Evolutionary conservation across 2,113 vertebrate species (phyloP).

Genomic region (Anthoscopus minutus): DNA sequence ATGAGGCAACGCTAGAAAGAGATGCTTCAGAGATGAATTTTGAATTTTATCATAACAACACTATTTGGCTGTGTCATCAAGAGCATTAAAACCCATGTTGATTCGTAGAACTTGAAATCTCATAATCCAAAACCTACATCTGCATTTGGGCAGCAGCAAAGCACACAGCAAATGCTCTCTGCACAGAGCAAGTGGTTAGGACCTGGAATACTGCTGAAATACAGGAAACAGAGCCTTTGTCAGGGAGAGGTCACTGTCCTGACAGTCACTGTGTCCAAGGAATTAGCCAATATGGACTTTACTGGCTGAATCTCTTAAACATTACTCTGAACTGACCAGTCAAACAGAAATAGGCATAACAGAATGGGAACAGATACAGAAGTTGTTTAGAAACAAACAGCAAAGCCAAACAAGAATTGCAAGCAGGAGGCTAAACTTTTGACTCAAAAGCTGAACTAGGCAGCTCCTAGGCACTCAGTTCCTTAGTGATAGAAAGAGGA

Average conservation of each 20-base stretch:
- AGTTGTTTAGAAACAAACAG: neutral
- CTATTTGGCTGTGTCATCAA: constrained; percentile 44
- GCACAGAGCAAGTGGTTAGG: neutral
- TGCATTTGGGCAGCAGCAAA: neutral
- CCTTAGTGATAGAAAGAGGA: neutral
- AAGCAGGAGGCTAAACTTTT: neutral
- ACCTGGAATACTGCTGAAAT: neutral
- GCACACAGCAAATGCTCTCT: neutral
- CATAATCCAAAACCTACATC: constrained; percentile 11
- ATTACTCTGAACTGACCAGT: neutral
- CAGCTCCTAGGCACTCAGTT: neutral
- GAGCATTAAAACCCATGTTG: neutral
- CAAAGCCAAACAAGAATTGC: neutral
- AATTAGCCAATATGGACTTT: neutral
- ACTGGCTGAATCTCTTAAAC: neutral
- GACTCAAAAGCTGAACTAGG: neutral
- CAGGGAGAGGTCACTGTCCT: neutral
- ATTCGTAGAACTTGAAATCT: constrained; percentile 15
- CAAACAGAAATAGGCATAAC: neutral
- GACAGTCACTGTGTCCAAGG: neutral
- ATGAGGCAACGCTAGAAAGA: constrained; percentile 53
- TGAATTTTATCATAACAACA: constrained; percentile 55
- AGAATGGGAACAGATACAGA: neutral
- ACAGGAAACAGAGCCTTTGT: neutral
- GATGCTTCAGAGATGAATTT: constrained; percentile 54